These are phyloP conservation scores for Xanthorhoe spadicearia DNA, from an alignment of 2,888 invertebrate species.

Conservation along the genomic window DNA sequence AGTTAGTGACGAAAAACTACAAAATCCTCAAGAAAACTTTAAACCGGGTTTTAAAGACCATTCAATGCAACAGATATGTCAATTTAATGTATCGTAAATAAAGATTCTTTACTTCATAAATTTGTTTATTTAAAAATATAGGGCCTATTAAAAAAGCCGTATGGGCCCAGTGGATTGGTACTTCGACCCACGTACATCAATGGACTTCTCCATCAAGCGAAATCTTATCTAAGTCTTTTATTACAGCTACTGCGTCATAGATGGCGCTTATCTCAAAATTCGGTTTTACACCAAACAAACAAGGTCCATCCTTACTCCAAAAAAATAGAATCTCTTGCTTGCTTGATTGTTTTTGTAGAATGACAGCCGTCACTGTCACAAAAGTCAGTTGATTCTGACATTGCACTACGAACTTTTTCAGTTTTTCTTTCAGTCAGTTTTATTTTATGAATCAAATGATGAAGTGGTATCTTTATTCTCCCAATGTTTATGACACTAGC, in stretches of 20 bases:
- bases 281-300: no score
- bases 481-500: no score
- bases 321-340: no score
- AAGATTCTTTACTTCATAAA: neutral
- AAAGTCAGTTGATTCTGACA: neutral
- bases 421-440: neutral
- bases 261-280: neutral
- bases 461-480: neutral
- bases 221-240: no score
- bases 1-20: neutral
- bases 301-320: no score
- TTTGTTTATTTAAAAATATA: neutral
- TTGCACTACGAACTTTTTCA: neutral
- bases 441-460: no score
- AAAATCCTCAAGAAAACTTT: constrained; percentile 2
- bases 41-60: neutral
- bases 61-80: constrained; percentile 8
- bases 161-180: no score
- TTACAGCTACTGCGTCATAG: constrained; percentile 1
- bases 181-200: no score
- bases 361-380: neutral
- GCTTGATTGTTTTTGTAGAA: no score
- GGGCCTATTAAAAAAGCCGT: no score
- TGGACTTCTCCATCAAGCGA: no score
- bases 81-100: constrained; percentile 8